phyloP scores from a whole-genome alignment of 2,888 invertebrate species.

The Zygothrica quintamaculata region DNA sequence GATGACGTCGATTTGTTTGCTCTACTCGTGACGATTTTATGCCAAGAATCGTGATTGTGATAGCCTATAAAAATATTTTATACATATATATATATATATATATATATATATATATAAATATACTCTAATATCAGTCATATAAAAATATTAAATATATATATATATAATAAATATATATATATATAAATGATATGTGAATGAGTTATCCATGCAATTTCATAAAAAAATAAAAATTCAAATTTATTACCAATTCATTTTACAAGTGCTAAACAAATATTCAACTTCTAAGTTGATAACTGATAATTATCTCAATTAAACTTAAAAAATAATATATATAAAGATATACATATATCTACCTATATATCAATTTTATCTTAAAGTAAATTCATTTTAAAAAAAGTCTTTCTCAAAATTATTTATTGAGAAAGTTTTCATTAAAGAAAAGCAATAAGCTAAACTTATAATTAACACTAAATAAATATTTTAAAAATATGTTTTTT shows the following conservation, averaged over 20 bases:
- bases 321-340: too few relatives aligned
- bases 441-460: too few relatives aligned
- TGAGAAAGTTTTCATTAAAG: too few relatives aligned
- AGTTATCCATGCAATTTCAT: not conserved
- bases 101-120: conserved; percentile 3
- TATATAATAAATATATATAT: conserved; percentile 21
- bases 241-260: conserved; percentile 23
- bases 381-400: not conserved
- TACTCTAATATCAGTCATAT: too few relatives aligned
- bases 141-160: conserved; percentile 21
- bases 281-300: conserved; percentile 5
- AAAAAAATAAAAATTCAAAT: conserved; percentile 9
- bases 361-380: not conserved
- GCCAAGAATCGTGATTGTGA: conserved; percentile 62
- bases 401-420: too few relatives aligned
- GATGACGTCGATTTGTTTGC: conserved; percentile 75
- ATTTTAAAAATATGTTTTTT: too few relatives aligned
- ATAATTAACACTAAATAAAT: too few relatives aligned
- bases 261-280: conserved; percentile 43
- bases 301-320: not conserved
- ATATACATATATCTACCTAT: not conserved
- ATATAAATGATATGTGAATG: not conserved
- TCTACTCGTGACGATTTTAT: conserved; percentile 69
- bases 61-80: conserved; percentile 53
- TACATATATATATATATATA: conserved; percentile 47